Base-by-base conservation (phyloP, 2,888 invertebrate species). In the Mesorhabditis spiculigera region DNA sequence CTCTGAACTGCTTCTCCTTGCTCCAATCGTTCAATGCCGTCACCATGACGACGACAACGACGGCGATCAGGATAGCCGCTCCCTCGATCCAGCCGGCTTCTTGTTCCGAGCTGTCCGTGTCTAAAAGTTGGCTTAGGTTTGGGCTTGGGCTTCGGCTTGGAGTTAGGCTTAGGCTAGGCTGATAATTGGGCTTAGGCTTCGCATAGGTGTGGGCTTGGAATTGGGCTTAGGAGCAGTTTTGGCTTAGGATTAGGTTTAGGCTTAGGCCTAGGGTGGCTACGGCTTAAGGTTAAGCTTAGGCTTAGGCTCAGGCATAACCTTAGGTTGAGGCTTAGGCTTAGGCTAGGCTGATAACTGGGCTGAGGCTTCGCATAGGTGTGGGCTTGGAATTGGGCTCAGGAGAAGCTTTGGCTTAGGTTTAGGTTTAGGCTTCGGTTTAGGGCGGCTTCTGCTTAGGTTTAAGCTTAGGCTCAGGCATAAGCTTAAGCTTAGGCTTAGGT, bases 21-120 rank as follows among this genome's bases (percentile, higher is more conserved):
- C 95, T 94, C 90, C 96, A 98, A 90, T 98, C 97, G 90, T 98
- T 98, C 89, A 97, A 95, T 86, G 98, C 97, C 88, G 97, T 98
- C 85, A 98, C 97, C 89, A 98, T 90, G 82, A 98, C 97, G 88
- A 98, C 95, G 88, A 95, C 93, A 45, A 83, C 69, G 87, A 98
- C 98, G 86, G 97, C 97, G 89, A 96, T 93, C 89, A 98, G 91
- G 89, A 98, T 98, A 87, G 98, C 98, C 87, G 95, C 91, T 87
- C 97, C 97, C 90, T 98, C 98, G 87, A 98, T 98, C 97, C 97
- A 98, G 82, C 95, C 95, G 87, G 96, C 95, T 87, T 94, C 92
- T 64, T 87, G 86, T 87, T 97, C 96, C 79, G 93, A 93, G 68
- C 87, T 86, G 83, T 94, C 93, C 85, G 91, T 91, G 78, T 74